A percentile compares a stretch with the other conserved stretches of the same genome.
phyloP scores from a whole-genome alignment of 2,797 vertebrate genomes.

The Platyrinchus mystaceus region DNA sequence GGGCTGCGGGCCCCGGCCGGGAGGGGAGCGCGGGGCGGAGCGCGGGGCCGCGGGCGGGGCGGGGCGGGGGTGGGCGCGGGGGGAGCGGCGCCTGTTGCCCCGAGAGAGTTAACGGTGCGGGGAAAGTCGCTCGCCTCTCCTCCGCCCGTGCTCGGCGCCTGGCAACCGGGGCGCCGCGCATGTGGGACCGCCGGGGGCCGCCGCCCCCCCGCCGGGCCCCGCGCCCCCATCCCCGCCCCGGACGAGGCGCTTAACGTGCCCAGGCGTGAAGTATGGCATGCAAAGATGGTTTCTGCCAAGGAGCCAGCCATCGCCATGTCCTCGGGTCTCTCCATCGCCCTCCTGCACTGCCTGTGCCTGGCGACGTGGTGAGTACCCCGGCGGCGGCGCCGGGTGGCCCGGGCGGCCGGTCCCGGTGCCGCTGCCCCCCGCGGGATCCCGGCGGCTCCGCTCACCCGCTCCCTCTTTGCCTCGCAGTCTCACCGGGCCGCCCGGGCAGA shows the following conservation, averaged over 20 bases:
- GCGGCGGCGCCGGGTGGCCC: background rate
- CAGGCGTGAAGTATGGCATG: conserved; percentile 93
- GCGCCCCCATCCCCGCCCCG: conserved; percentile 53
- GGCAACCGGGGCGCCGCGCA: conserved; percentile 8
- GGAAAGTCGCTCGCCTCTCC: conserved; percentile 10
- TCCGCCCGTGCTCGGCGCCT: background rate
- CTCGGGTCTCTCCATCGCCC: conserved; percentile 81
- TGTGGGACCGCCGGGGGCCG: background rate
- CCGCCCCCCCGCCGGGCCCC: background rate
- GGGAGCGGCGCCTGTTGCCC: background rate
- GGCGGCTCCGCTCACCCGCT: background rate
- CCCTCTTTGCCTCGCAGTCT: conserved; percentile 72
- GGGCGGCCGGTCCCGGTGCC: background rate
- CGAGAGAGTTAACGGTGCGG: conserved; percentile 60
- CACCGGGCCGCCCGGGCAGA: conserved; percentile 85
- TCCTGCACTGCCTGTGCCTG: conserved; percentile 88
- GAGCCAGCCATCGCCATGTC: conserved; percentile 86
- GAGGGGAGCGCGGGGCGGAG: background rate
- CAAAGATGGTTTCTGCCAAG: conserved; percentile 92
- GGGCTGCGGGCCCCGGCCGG: background rate
- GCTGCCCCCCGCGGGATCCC: background rate
- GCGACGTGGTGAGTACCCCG: conserved; percentile 88
- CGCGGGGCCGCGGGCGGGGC: background rate
- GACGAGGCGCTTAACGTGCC: conserved; percentile 83
- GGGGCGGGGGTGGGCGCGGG: background rate